phyloP scores from a whole-genome alignment of 2,888 invertebrate genomes.

The Pachydiplax longipennis region DNA sequence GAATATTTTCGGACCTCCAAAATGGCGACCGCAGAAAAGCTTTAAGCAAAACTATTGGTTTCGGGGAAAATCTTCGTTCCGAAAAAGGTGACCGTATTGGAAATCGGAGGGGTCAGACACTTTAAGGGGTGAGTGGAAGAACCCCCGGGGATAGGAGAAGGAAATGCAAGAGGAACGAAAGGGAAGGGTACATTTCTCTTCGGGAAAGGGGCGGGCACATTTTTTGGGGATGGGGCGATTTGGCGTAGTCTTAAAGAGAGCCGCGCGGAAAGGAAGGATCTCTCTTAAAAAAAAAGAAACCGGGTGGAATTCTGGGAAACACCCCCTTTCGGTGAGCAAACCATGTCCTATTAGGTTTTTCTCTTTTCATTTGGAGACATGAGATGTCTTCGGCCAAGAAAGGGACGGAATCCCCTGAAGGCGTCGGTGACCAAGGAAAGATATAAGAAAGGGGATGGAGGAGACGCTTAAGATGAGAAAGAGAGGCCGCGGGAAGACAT shows the following conservation, averaged over 20 bases:
- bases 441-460: neutral
- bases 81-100: too few species aligned
- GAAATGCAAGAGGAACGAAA: neutral
- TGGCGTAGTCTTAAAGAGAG: neutral
- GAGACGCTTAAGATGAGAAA: neutral
- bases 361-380: constrained; percentile 13
- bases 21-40: too few species aligned
- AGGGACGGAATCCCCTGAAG: neutral
- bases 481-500: neutral
- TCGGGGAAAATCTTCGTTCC: too few species aligned
- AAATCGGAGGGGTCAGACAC: too few species aligned
- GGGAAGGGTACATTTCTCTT: too few species aligned
- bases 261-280: neutral
- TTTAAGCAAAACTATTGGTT: too few species aligned
- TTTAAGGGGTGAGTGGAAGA: neutral
- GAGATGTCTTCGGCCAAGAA: neutral
- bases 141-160: neutral
- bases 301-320: constrained; percentile 4
- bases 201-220: neutral
- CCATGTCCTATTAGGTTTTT: neutral
- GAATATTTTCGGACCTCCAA: too few species aligned
- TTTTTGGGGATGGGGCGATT: neutral
- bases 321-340: neutral
- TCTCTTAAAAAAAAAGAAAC: neutral
- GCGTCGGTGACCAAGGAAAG: neutral